Evolutionary conservation across 2,888 invertebrate genomes (phyloP).

Genomic region (Philhelius pedissequus): DNA sequence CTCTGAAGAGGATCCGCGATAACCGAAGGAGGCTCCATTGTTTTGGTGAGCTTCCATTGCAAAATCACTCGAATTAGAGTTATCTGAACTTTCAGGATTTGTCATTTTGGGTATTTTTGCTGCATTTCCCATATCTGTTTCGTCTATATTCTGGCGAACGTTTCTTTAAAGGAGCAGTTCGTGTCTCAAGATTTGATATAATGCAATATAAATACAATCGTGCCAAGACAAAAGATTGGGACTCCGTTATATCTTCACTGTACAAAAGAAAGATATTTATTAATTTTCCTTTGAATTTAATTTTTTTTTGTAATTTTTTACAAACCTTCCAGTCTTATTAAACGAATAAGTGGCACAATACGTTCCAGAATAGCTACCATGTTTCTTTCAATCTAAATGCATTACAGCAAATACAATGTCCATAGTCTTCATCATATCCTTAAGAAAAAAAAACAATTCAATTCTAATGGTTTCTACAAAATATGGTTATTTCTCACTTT

Average conservation of each 20-base stretch:
- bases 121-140: conserved; percentile 81
- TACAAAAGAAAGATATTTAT: neutral
- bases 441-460: no score
- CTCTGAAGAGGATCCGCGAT: conserved; percentile 84
- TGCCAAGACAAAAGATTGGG: no score
- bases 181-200: conserved; percentile 84
- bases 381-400: conserved; percentile 91
- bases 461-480: no score
- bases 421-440: no score
- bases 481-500: no score
- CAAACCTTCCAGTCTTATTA: no score
- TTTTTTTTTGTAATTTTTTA: conserved; percentile 73
- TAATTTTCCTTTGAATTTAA: conserved; percentile 37
- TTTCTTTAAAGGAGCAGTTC: conserved; percentile 80
- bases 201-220: conserved; percentile 87
- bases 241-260: no score
- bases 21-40: conserved; percentile 71
- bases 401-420: no score
- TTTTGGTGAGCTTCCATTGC: no score
- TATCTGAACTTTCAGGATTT: conserved; percentile 81
- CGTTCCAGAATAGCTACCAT: conserved; percentile 88
- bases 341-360: conserved; percentile 87
- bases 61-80: conserved; percentile 80
- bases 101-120: conserved; percentile 83
- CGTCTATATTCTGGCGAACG: conserved; percentile 82